Evolutionary conservation across 1,140 invertebrate genomes (phyloP).

Genomic region (Metopolophium dirhodum): DNA sequence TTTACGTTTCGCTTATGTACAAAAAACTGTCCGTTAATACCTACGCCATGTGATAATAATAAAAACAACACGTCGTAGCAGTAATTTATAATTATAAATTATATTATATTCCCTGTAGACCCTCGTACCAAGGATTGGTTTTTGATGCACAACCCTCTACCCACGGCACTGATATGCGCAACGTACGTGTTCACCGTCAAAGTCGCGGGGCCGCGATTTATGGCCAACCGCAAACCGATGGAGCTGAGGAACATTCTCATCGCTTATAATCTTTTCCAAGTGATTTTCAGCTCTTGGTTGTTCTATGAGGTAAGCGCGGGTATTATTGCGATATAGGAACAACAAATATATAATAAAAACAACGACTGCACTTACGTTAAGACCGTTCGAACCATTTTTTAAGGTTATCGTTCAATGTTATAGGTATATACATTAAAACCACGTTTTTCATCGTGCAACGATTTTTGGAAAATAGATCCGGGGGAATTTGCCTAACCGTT

Average conservation of each 20-base stretch:
- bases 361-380: neutral
- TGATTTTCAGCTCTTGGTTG: constrained; percentile 82
- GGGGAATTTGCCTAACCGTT: neutral
- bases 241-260: constrained; percentile 80
- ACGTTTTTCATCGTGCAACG: neutral
- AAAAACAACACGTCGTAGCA: neutral
- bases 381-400: neutral
- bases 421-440: neutral
- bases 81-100: neutral
- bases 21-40: neutral
- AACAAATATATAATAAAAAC: neutral
- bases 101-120: constrained; percentile 67
- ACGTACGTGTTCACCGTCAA: constrained; percentile 81
- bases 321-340: neutral
- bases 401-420: neutral
- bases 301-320: constrained; percentile 77
- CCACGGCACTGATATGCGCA: constrained; percentile 79
- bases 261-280: constrained; percentile 86
- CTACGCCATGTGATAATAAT: neutral
- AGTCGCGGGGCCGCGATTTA: constrained; percentile 81
- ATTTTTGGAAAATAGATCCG: neutral
- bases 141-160: constrained; percentile 82
- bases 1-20: neutral
- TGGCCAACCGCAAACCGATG: constrained; percentile 89
- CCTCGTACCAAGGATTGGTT: constrained; percentile 83